Base-by-base conservation (phyloP, 2,888 invertebrate genomes). In the Spodoptera picta region DNA sequence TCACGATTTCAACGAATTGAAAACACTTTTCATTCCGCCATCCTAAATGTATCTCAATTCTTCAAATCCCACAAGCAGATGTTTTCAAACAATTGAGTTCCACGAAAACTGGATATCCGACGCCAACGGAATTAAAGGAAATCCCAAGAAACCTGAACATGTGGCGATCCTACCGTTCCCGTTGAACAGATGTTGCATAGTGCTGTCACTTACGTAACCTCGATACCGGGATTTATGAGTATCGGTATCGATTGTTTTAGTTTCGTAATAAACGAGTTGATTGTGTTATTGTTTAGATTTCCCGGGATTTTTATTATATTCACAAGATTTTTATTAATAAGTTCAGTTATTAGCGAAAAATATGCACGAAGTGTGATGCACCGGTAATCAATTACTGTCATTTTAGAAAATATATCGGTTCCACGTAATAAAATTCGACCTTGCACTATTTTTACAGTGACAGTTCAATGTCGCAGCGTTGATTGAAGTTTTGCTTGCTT, bases 151-250 rank as follows among this genome's bases (percentile, higher is more conserved):
- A 73, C 12, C 27, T 19, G 12, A 48, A 57, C 45, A 19, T n/a
- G 36, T 57, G 47, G 52, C 10, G 27, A 23, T 45, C 45, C 43
- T 73, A 67, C 24, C 10, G 43, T 36, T 14, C 23, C 12, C 24
- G 36, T 6, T 7, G 42, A 73, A 60, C 71, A 72, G 69, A 73
- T 72, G 71, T 63, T 72, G 53, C 46, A 57, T 73, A 73, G 74
- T 73, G 71, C 62, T 71, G 74, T 60, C 56, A 74, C 60, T 69
- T 58, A 61, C 27, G 53, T 47, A 62, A 63, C 50, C 59, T 50
- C 62, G 43, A 73, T 47, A 46, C 62, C 71, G 59, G 69, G 56
- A 73, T 71, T 69, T 69, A 69, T 69, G 49, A 27, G 9, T 45
- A 52, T 31, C 54, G 44, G 45, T 36, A 73, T 68, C 46, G 14